phyloP scores from a whole-genome alignment of 2,113 vertebrate genomes.

The Sterna hirundo region DNA sequence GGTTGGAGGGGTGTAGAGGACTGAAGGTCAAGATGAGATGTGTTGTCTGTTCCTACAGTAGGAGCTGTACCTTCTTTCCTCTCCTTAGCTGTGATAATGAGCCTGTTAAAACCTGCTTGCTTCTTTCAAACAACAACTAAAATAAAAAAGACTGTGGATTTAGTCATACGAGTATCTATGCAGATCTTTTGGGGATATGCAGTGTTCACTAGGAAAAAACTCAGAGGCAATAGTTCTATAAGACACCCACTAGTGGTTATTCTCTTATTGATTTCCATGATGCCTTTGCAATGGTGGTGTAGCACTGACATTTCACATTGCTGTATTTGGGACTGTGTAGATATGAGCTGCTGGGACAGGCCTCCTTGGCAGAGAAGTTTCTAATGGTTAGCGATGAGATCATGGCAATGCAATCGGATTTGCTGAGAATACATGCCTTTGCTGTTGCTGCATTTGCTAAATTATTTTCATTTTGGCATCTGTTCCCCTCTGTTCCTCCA shows the following conservation, averaged over 20 bases:
- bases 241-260: background rate
- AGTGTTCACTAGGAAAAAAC: background rate
- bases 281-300: background rate
- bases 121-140: background rate
- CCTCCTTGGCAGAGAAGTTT: background rate
- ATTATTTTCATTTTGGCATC: background rate
- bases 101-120: background rate
- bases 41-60: background rate
- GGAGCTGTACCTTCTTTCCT: background rate
- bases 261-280: background rate
- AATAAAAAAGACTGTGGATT: background rate
- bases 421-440: background rate
- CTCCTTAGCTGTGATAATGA: background rate
- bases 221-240: background rate
- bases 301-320: background rate
- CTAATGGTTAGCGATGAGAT: background rate
- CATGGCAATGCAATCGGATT: background rate
- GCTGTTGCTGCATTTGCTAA: background rate
- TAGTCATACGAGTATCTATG: background rate
- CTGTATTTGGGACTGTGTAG: background rate
- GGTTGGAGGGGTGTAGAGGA: background rate
- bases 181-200: background rate
- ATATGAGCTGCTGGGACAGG: background rate
- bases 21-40: constrained; percentile 27
- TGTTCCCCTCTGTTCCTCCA: background rate